A percentile compares a stretch with the other conserved stretches of the same genome.
phyloP scores from a whole-genome alignment of 2,888 invertebrate genomes.

The Heliconius cydno region DNA sequence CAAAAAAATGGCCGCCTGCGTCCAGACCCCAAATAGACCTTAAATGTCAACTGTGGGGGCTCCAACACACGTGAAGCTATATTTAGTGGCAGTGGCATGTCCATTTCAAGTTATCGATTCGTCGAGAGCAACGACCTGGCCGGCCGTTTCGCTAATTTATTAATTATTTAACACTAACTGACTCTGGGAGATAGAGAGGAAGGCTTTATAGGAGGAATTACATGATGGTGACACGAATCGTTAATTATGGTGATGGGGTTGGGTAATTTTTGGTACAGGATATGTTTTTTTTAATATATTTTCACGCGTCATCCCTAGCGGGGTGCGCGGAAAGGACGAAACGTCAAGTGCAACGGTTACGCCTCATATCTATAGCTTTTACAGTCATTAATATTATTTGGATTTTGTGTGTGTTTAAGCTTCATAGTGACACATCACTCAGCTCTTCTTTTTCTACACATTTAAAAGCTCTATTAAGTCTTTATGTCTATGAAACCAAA shows the following conservation, averaged over 20 bases:
- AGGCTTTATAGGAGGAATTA: not conserved
- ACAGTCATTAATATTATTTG: too few relatives aligned
- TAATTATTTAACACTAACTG: conserved; percentile 75
- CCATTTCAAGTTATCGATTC: conserved; percentile 82
- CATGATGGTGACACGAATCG: not conserved
- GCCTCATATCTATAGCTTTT: not conserved
- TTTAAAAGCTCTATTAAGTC: too few relatives aligned
- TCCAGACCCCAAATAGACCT: conserved; percentile 41
- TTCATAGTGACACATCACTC: not conserved
- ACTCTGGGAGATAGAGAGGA: conserved; percentile 44
- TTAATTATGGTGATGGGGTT: not conserved
- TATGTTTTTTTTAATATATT: not conserved
- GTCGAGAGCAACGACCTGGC: conserved; percentile 76
- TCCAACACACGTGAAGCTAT: conserved; percentile 58
- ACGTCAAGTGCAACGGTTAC: not conserved
- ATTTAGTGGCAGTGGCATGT: conserved; percentile 76
- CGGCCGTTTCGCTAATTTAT: conserved; percentile 79
- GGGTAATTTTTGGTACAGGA: not conserved
- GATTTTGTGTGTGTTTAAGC: not conserved
- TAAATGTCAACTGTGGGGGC: conserved; percentile 45
- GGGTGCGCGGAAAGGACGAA: not conserved
- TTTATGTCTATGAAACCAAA: too few relatives aligned
- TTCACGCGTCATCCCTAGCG: too few relatives aligned
- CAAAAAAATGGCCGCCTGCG: conserved; percentile 25
- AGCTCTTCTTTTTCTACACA: too few relatives aligned